Conservation (phyloP, 2,888 invertebrate species). For the Pseudococcus jackbeardsleyi region DNA sequence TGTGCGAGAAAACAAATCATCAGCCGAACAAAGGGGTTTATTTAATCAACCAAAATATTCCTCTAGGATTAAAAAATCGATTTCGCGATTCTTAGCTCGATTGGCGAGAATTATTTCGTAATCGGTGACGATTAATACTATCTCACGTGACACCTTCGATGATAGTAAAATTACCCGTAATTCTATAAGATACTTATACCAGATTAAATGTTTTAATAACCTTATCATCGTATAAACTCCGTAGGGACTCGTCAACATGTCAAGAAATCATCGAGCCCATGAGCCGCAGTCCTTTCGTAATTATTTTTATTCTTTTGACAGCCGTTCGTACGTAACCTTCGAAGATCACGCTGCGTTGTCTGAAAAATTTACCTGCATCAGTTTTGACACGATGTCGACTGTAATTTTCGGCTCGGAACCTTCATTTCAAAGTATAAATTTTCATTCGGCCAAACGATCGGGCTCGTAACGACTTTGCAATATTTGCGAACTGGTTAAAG, state of each 20-base stretch:
- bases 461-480: background rate
- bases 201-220: slow-evolving; percentile 29
- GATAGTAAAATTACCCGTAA: background rate
- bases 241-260: background rate
- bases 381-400: background rate
- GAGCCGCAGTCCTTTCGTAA: background rate
- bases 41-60: too few relatives aligned
- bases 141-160: background rate
- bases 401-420: background rate
- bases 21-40: too few relatives aligned
- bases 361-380: background rate
- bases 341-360: background rate
- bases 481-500: slow-evolving; percentile 11
- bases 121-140: background rate
- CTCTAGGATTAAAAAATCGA: too few relatives aligned
- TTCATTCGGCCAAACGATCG: background rate
- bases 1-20: too few relatives aligned
- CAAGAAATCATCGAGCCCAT: background rate
- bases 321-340: background rate
- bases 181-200: background rate
- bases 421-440: background rate
- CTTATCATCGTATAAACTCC: background rate
- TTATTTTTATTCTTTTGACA: background rate
- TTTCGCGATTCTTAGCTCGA: background rate
- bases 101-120: background rate